Percentiles rank a stretch among this genome's conserved stretches.
These are phyloP conservation scores for Mimachlamys varia DNA, from an alignment of 2,888 invertebrate genomes.

Conservation along the genomic window DNA sequence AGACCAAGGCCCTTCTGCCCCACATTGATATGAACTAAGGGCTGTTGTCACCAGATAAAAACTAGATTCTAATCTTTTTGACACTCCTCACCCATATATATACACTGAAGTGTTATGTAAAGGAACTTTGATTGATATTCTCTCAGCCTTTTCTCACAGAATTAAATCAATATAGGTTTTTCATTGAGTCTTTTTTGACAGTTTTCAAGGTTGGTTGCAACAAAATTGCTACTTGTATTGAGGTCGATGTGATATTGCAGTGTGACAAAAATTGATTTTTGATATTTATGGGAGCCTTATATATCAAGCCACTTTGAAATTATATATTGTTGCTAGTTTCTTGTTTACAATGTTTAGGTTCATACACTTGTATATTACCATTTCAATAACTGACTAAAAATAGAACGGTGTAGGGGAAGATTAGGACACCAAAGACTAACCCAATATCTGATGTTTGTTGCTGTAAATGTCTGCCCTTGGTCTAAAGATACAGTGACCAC, in stretches of 20 bases:
- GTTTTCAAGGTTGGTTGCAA: not conserved
- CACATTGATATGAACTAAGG: not conserved
- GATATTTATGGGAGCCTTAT: not conserved
- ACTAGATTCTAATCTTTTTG: not conserved
- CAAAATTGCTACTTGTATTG: not conserved
- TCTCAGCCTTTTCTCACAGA: not conserved
- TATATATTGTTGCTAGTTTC: not conserved
- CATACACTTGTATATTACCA: not conserved
- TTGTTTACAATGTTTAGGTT: no score
- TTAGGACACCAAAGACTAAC: not conserved
- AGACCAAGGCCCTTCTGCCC: not conserved
- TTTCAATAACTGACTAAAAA: not conserved
- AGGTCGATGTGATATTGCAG: not conserved
- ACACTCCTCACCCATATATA: not conserved
- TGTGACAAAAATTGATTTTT: not conserved
- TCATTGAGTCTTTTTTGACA: not conserved
- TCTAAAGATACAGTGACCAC: not conserved
- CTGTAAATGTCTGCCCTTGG: not conserved
- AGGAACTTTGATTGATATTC: not conserved
- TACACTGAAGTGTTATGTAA: not conserved
- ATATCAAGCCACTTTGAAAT: not conserved
- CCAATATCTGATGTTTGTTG: not conserved
- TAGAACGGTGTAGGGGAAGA: not conserved
- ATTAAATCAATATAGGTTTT: slow-evolving; percentile 1
- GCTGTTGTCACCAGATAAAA: not conserved